These are phyloP conservation scores for Phasianus colchicus DNA, from an alignment of 2,113 vertebrate species.

Conservation along the genomic window DNA sequence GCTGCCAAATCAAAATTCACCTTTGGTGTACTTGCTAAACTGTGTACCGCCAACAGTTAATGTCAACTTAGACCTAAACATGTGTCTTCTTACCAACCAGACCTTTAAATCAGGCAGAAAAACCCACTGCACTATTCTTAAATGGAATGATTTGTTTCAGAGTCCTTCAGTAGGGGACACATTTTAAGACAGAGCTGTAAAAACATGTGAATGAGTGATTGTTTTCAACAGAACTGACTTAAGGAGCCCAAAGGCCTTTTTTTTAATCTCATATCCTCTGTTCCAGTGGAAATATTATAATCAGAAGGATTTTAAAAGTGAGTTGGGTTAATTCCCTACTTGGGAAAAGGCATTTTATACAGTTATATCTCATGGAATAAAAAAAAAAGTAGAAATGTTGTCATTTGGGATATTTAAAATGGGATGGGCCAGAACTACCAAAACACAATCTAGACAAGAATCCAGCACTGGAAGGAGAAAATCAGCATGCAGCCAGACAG, in stretches of 20 bases:
- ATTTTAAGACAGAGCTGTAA: not conserved
- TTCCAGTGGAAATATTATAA: not conserved
- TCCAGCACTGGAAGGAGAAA: not conserved
- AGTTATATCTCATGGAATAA: not conserved
- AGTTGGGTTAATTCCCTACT: not conserved
- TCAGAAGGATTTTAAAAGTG: not conserved
- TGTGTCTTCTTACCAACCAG: not conserved
- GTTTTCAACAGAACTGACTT: not conserved
- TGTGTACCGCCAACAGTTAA: not conserved
- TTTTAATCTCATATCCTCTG: accelerated
- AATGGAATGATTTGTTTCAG: not conserved
- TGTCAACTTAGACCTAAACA: not conserved
- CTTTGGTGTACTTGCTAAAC: not conserved
- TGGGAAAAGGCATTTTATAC: not conserved
- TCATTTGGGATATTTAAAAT: not conserved
- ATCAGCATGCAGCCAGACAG: not conserved
- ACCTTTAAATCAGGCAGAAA: not conserved
- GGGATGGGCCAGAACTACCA: not conserved
- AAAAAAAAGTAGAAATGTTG: not conserved
- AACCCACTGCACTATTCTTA: not conserved
- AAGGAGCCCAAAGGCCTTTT: not conserved
- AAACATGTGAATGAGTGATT: not conserved
- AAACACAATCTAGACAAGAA: not conserved
- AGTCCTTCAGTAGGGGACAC: not conserved
- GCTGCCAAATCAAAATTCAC: not conserved